phyloP scores from a whole-genome alignment of 1,140 invertebrate species.

The Drosophila varians region DNA sequence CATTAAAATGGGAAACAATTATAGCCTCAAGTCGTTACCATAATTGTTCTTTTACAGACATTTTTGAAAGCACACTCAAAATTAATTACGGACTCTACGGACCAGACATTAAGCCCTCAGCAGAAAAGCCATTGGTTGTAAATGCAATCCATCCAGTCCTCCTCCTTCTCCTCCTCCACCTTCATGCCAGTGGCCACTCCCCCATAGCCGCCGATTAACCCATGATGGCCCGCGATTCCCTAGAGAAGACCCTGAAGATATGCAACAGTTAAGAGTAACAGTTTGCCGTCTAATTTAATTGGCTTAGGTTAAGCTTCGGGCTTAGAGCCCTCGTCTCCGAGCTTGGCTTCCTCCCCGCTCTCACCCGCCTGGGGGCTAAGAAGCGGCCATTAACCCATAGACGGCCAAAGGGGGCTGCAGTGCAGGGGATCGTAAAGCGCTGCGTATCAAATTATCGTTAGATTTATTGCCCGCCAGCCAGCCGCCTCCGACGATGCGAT shows the following conservation, averaged over 20 bases:
- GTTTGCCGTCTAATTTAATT: constrained; percentile 49
- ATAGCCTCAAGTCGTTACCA: neutral
- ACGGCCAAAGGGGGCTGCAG: neutral
- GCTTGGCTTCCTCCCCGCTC: neutral
- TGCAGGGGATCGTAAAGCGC: constrained; percentile 28
- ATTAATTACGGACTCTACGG: neutral
- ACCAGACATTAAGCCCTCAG: neutral
- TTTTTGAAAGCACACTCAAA: neutral
- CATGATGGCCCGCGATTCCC: neutral
- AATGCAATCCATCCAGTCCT: neutral
- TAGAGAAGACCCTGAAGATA: constrained; percentile 25
- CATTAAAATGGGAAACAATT: neutral
- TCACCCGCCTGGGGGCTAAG: no score
- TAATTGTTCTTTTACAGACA: neutral
- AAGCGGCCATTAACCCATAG: constrained; percentile 42
- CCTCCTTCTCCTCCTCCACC: neutral
- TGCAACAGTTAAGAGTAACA: constrained; percentile 56
- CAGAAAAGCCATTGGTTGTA: neutral
- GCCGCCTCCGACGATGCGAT: no score
- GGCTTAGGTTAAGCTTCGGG: constrained; percentile 36
- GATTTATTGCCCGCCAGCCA: constrained; percentile 41
- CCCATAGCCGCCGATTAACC: neutral
- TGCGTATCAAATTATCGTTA: constrained; percentile 59
- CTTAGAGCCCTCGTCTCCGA: constrained; percentile 18
- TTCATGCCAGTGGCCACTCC: neutral